Percentiles rank a stretch among this genome's conserved stretches.
phyloP scores from a whole-genome alignment of 2,113 vertebrate genomes.

The Phaethon lepturus region DNA sequence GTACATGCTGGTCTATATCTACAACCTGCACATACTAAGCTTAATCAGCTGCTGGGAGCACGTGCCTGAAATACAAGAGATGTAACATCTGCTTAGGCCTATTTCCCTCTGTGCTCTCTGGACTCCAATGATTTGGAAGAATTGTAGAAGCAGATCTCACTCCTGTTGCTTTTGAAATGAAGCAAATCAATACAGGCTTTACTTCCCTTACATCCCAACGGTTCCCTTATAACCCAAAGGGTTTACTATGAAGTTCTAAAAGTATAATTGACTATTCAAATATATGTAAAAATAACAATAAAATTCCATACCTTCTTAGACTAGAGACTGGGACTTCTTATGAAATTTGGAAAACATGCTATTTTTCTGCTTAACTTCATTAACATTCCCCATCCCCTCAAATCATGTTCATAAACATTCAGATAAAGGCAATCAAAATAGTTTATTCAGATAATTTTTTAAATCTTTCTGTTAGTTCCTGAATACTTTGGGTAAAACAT shows the following conservation, averaged over 20 bases:
- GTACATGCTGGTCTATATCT: background rate
- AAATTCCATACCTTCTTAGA: background rate
- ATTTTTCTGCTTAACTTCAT: background rate
- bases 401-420: background rate
- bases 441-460: background rate
- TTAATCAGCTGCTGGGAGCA: background rate
- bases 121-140: background rate
- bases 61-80: background rate
- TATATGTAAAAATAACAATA: background rate
- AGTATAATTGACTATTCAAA: background rate
- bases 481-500: background rate
- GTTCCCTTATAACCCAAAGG: background rate
- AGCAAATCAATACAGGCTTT: background rate
- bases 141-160: background rate
- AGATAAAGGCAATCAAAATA: background rate
- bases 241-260: background rate
- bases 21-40: background rate
- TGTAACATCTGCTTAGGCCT: background rate
- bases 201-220: background rate
- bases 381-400: fast-evolving
- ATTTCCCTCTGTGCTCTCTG: background rate
- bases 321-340: background rate
- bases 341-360: background rate
- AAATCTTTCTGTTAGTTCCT: background rate
- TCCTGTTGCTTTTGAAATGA: background rate